Conservation (phyloP, 2,113 vertebrate genomes). For the Petaurus breviceps region DNA sequence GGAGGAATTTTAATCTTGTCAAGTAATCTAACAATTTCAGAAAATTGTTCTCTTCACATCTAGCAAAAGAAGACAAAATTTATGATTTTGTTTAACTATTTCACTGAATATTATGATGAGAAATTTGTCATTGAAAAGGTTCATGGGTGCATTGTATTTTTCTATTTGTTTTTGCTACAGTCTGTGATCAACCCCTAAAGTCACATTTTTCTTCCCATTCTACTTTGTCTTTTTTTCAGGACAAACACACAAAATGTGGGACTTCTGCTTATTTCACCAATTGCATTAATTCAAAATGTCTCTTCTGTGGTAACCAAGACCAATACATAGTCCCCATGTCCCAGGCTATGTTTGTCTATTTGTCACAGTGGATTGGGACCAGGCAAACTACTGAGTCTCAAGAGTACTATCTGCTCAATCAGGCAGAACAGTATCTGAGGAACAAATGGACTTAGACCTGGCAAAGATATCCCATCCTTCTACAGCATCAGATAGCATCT, state of each 20-base stretch:
- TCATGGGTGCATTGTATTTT: background rate
- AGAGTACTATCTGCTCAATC: background rate
- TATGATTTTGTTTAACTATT: constrained; percentile 15
- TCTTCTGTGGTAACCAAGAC: constrained; percentile 39
- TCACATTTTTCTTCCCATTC: background rate
- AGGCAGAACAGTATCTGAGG: background rate
- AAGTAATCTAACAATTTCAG: constrained; percentile 47
- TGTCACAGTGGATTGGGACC: constrained; percentile 36
- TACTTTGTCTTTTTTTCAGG: background rate
- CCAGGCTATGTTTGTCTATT: background rate
- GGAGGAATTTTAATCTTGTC: constrained; percentile 47
- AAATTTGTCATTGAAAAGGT: constrained; percentile 29
- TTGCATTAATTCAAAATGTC: constrained; percentile 57
- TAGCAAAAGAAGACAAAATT: constrained; percentile 41
- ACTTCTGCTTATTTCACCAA: constrained; percentile 50
- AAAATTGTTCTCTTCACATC: constrained; percentile 5
- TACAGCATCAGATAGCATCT: background rate
- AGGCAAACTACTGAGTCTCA: background rate
- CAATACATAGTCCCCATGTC: constrained; percentile 11
- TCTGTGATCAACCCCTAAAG: background rate
- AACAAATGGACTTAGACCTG: background rate
- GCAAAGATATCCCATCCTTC: background rate
- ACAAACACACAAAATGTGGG: constrained; percentile 32
- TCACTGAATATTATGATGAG: background rate
- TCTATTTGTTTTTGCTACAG: constrained; percentile 42